Evolutionary conservation across 1,140 invertebrate species (phyloP).

Genomic region (Gryllus bimaculatus): DNA sequence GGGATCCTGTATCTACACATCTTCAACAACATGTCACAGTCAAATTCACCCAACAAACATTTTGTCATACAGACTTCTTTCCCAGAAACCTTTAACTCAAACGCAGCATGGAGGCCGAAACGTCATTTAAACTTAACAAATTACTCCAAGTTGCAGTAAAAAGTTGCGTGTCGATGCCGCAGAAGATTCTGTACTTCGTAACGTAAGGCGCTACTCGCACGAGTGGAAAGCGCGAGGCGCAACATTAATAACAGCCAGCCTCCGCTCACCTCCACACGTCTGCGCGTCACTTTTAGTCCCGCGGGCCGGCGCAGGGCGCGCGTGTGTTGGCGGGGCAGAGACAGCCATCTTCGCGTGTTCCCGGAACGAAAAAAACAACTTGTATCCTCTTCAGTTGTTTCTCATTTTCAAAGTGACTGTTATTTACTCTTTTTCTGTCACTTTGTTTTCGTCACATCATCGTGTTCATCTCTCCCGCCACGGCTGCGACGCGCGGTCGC

Average conservation of each 20-base stretch:
- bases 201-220: not conserved
- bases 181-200: too few species aligned
- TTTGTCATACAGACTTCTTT: too few species aligned
- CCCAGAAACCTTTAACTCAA: too few species aligned
- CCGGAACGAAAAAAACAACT: not conserved
- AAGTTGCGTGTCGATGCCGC: too few species aligned
- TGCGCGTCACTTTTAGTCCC: too few species aligned
- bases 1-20: too few species aligned
- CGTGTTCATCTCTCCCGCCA: not conserved
- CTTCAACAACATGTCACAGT: too few species aligned
- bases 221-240: not conserved
- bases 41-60: too few species aligned
- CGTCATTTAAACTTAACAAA: too few species aligned
- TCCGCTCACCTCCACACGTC: not conserved
- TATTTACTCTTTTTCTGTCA: conserved; percentile 1
- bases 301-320: too few species aligned
- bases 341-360: not conserved
- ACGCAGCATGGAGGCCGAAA: too few species aligned
- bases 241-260: not conserved
- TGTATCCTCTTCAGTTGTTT: not conserved
- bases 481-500: not conserved
- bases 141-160: too few species aligned
- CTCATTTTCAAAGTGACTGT: not conserved
- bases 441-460: conserved; percentile 4
- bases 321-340: not conserved